phyloP scores from a whole-genome alignment of 2,797 vertebrate species.

The Lepus townsendii region DNA sequence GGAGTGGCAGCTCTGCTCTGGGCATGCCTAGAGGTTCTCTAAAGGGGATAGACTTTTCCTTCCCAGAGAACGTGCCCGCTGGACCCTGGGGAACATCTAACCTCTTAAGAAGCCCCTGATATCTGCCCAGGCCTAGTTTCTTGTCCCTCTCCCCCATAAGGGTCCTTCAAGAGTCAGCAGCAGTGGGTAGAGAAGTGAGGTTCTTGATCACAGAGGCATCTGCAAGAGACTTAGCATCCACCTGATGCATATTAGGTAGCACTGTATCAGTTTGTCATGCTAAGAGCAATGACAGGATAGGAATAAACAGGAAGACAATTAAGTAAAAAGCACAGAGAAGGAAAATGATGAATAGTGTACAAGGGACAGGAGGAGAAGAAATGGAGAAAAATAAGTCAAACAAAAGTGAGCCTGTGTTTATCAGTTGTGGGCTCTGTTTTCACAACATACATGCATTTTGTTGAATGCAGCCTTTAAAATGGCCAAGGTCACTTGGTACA shows the following conservation, averaged over 20 bases:
- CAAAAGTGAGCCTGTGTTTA: not conserved
- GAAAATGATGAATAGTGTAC: slow-evolving; percentile 2
- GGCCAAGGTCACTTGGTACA: slow-evolving; percentile 28
- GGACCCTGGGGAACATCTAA: no score
- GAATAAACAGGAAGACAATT: slow-evolving; percentile 26
- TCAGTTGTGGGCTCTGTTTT: not conserved
- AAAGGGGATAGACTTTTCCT: no score
- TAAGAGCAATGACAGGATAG: not conserved
- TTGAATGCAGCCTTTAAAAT: not conserved
- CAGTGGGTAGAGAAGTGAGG: not conserved
- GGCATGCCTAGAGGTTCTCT: no score
- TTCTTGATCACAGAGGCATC: not conserved
- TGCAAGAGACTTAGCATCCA: not conserved
- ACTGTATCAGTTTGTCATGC: not conserved
- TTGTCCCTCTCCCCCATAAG: no score
- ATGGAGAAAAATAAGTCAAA: not conserved
- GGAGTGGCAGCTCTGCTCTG: no score
- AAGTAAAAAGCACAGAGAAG: not conserved
- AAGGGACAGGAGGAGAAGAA: slow-evolving; percentile 27
- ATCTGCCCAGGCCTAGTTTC: no score
- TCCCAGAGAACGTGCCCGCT: no score
- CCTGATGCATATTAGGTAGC: not conserved
- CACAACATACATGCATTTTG: not conserved
- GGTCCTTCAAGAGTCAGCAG: no score
- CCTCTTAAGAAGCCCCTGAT: no score